phyloP scores from a whole-genome alignment of 2,797 vertebrate species.

The Lepilemur ruficaudatus region DNA sequence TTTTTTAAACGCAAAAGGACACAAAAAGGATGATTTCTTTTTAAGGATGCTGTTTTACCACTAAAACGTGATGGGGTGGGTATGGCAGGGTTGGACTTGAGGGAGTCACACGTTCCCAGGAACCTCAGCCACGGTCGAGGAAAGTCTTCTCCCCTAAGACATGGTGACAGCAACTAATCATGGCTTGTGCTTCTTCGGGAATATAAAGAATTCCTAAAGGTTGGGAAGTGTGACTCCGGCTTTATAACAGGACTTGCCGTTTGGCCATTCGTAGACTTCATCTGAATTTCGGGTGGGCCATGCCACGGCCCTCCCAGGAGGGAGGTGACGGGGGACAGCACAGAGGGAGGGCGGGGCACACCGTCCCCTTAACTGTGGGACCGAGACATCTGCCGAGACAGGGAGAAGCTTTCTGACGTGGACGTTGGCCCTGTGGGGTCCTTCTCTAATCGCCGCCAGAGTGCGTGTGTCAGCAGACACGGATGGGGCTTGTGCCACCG shows the following conservation, averaged over 20 bases:
- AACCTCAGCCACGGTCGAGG: not conserved
- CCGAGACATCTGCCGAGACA: not conserved
- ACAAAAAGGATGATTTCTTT: not conserved
- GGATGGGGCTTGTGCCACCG: not conserved
- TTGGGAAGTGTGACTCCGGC: too few relatives aligned
- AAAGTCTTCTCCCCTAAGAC: too few relatives aligned
- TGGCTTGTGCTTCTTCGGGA: rapidly evolving
- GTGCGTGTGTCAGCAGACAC: rapidly evolving
- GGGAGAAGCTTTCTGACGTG: rapidly evolving
- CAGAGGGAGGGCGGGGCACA: not conserved
- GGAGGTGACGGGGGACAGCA: too few relatives aligned
- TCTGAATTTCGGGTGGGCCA: rapidly evolving
- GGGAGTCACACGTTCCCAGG: not conserved
- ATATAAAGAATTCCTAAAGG: not conserved
- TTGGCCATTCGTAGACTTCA: not conserved
- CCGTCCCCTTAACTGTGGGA: not conserved
- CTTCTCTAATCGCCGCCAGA: not conserved
- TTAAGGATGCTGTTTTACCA: not conserved
- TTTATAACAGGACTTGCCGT: not conserved
- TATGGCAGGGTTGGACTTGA: not conserved
- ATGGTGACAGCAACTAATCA: not conserved
- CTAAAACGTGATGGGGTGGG: rapidly evolving
- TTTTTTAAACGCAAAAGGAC: not conserved
- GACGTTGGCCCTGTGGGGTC: rapidly evolving
- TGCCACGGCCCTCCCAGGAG: not conserved